Evolutionary conservation across 1,140 invertebrate genomes (phyloP).

Genomic region (Mercenaria mercenaria): DNA sequence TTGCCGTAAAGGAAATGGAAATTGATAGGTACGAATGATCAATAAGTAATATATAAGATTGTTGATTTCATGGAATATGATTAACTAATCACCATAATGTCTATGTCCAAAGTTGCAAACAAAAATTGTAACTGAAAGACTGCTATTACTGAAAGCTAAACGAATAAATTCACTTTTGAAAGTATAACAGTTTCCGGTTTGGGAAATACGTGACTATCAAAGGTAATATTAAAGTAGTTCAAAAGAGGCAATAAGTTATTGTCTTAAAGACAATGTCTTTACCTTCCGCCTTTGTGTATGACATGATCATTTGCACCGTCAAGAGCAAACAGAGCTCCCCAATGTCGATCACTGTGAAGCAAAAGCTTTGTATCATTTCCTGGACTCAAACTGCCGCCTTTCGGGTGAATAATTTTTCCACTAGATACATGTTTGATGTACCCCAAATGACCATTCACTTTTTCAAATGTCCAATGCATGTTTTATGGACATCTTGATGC

Average conservation of each 20-base stretch:
- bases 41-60: no score
- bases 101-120: no score
- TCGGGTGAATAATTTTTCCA: constrained; percentile 13
- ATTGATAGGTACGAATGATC: no score
- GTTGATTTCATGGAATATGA: no score
- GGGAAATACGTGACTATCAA: neutral
- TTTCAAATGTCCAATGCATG: constrained; percentile 16
- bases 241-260: no score
- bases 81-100: no score
- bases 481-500: neutral
- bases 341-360: constrained; percentile 14
- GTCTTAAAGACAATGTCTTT: neutral
- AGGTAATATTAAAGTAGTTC: neutral
- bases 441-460: neutral
- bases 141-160: neutral
- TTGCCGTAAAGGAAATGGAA: no score
- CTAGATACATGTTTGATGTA: constrained; percentile 21
- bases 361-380: neutral
- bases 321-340: neutral
- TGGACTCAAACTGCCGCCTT: neutral
- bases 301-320: constrained; percentile 7
- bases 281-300: constrained; percentile 8
- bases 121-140: neutral
- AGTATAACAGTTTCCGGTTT: neutral
- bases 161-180: neutral